Evolutionary conservation across 2,888 invertebrate genomes (phyloP).

Genomic region (Oscheius onirici): DNA sequence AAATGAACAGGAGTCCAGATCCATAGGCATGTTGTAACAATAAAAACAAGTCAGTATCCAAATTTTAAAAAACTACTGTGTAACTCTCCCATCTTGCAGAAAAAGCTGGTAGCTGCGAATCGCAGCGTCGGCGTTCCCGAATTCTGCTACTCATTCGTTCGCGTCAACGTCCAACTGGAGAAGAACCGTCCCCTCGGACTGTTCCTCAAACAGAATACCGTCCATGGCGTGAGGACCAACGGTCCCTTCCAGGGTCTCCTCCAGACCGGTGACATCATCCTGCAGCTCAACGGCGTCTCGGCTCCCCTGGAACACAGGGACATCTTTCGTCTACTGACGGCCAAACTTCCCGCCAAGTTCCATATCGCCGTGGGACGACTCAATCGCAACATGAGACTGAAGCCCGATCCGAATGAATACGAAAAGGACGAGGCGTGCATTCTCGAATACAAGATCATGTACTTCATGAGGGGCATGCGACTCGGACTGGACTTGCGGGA

Average conservation of each 20-base stretch:
- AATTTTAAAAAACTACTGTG: too few relatives aligned
- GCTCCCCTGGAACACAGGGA: neutral
- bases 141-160: too few relatives aligned
- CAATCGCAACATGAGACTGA: neutral
- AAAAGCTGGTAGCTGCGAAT: too few relatives aligned
- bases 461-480: neutral
- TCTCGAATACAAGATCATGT: neutral
- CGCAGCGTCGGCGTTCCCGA: too few relatives aligned
- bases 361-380: neutral
- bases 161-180: neutral
- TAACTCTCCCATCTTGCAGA: too few relatives aligned
- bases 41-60: too few relatives aligned
- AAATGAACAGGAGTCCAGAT: too few relatives aligned
- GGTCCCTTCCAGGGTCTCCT: constrained; percentile 7
- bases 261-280: constrained; percentile 1
- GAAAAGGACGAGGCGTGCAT: neutral
- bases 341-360: neutral
- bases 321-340: neutral
- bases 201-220: neutral
- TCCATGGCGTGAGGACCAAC: neutral
- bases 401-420: neutral
- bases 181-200: neutral
- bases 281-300: neutral
- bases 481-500: constrained; percentile 3
- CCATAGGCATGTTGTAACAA: too few relatives aligned